Base-by-base conservation (phyloP, 2,113 vertebrate species). In the Tragelaphus imberbis region DNA sequence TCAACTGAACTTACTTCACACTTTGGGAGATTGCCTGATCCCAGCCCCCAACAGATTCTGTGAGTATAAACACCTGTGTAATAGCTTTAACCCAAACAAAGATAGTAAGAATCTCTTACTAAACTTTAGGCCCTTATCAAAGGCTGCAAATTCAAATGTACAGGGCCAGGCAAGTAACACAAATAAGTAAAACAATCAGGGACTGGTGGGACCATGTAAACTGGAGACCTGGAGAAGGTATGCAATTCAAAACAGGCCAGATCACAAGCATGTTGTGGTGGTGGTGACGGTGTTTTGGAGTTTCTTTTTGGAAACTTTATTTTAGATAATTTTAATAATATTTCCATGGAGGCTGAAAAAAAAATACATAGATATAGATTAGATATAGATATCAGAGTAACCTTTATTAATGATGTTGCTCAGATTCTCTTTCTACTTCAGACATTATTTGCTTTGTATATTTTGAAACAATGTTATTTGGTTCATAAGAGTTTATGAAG, bases 381-480 rank as follows among this genome's bases (percentile, higher is more conserved):
- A 61, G 25, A 63, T 80, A 51, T 79, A 61, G 15, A 53, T 13
- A 36, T 90, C 23, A 97, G 90, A 89, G 21, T 21, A 92, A 86
- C 4, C 4, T n/a, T 88, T 79, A 63, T 55, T 90, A 59, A 4
- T 59, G 7, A 91, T 68, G 6, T 28, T 87, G 30, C 96, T 95
- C 8, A 5, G 55, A 92, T 88, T 94, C 17, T 68, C 53, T 77
- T 92, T 93, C 58, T 49, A 95, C 8, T 55, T 61, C 40, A 81
- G 90, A 63, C 12, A 27, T n/a, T 51, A 91, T 87, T 84, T 87
- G n/a, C n/a, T 96, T 61, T 91, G 16, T 55, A 17, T 61, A 80
- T 84, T 94, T 95, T 90, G 36, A 96, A 95, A 56, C 21, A 82
- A 28, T 85, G 63, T 65, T 88, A 80, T 95, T 95, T 85, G 23